Evolutionary conservation across 1,140 invertebrate genomes (phyloP).

Genomic region (Drosophila pectinifera): DNA sequence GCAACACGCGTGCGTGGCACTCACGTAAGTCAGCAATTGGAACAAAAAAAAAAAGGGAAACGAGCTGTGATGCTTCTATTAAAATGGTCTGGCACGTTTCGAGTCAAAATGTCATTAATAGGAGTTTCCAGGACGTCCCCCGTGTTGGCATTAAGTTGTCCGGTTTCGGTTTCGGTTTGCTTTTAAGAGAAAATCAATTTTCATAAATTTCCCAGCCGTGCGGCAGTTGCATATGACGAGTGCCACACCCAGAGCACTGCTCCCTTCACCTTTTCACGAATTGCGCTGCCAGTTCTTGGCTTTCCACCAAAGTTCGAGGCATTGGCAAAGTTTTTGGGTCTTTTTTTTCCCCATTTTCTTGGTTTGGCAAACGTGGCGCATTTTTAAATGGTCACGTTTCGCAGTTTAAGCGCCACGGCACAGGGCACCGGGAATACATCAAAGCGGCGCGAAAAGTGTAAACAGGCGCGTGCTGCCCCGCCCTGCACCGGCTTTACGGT

Average conservation of each 20-base stretch:
- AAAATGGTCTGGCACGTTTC: constrained; percentile 56
- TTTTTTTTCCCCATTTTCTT: constrained; percentile 1
- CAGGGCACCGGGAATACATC: constrained; percentile 66
- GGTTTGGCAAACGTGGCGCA: constrained; percentile 71
- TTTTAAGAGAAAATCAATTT: constrained; percentile 75
- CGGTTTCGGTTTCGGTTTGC: constrained; percentile 55
- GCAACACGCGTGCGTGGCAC: constrained; percentile 36
- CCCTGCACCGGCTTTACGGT: constrained; percentile 27
- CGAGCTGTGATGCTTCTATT: constrained; percentile 41
- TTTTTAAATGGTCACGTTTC: constrained; percentile 83
- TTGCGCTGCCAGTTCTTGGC: constrained; percentile 28
- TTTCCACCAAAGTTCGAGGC: constrained; percentile 37
- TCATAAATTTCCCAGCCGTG: constrained; percentile 71
- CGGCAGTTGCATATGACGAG: constrained; percentile 79
- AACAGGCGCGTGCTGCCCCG: constrained; percentile 67
- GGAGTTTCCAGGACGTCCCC: constrained; percentile 6
- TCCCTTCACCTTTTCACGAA: constrained; percentile 76
- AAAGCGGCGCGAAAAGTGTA: constrained; percentile 78
- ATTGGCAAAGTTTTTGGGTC: constrained; percentile 59
- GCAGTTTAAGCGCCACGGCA: constrained; percentile 73
- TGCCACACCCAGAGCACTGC: constrained; percentile 43
- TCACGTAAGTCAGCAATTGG: constrained; percentile 22
- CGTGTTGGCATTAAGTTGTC: constrained; percentile 69
- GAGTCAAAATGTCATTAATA: constrained; percentile 73
- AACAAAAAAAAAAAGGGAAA: constrained; percentile 4